Base-by-base conservation (phyloP, 2,113 vertebrate species). In the Vulpes ferrilata region DNA sequence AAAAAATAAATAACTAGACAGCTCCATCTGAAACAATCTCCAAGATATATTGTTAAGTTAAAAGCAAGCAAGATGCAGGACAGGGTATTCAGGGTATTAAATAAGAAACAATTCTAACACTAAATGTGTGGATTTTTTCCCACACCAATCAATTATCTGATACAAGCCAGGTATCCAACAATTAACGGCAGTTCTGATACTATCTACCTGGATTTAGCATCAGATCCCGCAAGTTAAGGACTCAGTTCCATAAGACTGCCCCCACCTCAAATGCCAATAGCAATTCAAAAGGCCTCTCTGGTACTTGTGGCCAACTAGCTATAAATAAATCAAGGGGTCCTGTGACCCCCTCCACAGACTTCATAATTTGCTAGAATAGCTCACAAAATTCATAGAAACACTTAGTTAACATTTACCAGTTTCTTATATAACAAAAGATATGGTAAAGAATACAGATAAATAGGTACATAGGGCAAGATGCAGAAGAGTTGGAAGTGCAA, bases 11-110 rank as follows among this genome's bases (percentile, higher is more conserved):
- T 19, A 57, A 92, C 22, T 62, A 74, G 4, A 74, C 3, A 93
- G 55, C 17, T 35, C n/a, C 17, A 88, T 62, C 51, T 88, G 69
- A 97, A 97, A 95, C 27, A 76, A 95, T 92, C 84, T 69, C 86
- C 25, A 82, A 74, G 51, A 90, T 23, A 88, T 38, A 62, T 0
- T 55, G 16, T n/a, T 93, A 80, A 65, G 43, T 81, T 64, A 82
- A 91, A 90, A 86, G 9, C 2, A 92, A 87, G 0, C 8, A 89
- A 82, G 23, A 69, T 64, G 20, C 12, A 93, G 38, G 53, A 80
- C 38, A 88, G 11, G 3, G 16, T 32, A 13, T 35, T 59, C 1
- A 73, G 7, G 43, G 6, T 43, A 43, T 22, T 60, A 78, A 76
- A 86, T 8, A 71, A 9, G 43, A 71, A 76, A 86, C 51, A 86